Base-by-base conservation (phyloP, 2,797 vertebrate genomes). In the Podarcis siculus region DNA sequence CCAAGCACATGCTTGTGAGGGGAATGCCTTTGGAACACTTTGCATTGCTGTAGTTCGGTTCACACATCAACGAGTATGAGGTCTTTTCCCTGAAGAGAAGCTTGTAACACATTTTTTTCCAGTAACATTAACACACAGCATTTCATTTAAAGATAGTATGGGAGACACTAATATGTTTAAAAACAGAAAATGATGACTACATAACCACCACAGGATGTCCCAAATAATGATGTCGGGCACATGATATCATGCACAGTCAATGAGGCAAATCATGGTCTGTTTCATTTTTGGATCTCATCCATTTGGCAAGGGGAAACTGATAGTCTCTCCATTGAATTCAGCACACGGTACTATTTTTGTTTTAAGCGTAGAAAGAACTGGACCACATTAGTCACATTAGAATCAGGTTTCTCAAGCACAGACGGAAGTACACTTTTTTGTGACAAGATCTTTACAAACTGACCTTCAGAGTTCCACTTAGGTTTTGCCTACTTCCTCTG, bases 21-120 rank as follows among this genome's bases (percentile, higher is more conserved):
- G 49, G 84, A 91, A 90, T 73, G 87, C 91, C 85, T 71, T 39
- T 1, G 49, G 61, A 77, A 21, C 79, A 88, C 89, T 92, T 90
- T 95, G 92, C 85, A 92, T 91, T 94, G 89, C 85, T 96, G 82
- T 73, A 86, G 90, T 85, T 83, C 71, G 80, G 82, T 94, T 93
- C 89, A 90, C 84, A 93, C 89, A 89, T 95, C 94, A 91, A 3
- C 91, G 72, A 79, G 83, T 90, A 82, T 92, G 90, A 95, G 90
- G 92, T 92, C 95, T 96, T 95, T 82, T 86, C 83, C 95, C 93
- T 96, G 94, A 93, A 95, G 93, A 95, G 95, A 95, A 95, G 91
- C 93, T 82, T 89, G 88, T 77, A 88, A 89, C 79, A 94, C 25
- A 42, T 83, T 91, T 67, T 89, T 83, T 89, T 79, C 88, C 67